Conservation (phyloP, 2,888 invertebrate species). For the Chloromyia formosa region DNA sequence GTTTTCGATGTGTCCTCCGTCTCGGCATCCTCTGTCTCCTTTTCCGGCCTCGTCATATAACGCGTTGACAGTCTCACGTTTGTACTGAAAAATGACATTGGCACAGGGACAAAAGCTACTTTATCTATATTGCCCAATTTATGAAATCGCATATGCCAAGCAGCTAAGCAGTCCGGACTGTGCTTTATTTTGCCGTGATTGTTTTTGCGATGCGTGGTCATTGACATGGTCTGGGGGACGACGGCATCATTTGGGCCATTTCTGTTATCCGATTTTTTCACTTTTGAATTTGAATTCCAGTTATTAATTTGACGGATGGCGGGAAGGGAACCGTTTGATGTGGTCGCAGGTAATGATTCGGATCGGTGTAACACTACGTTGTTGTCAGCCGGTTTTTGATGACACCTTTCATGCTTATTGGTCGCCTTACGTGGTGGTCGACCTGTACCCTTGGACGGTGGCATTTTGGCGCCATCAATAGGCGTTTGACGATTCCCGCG, state of each 20-base stretch:
- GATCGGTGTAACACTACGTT: background rate
- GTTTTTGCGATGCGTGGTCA: conserved; percentile 26
- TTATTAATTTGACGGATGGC: background rate
- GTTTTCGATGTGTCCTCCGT: background rate
- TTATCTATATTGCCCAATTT: conserved; percentile 19
- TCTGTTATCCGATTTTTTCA: background rate
- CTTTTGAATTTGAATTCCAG: conserved; percentile 3
- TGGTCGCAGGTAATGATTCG: background rate
- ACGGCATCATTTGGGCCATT: background rate
- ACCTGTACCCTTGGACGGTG: conserved; percentile 12
- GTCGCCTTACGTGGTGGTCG: background rate
- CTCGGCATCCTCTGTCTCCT: background rate
- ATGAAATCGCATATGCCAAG: conserved; percentile 38
- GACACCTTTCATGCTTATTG: background rate
- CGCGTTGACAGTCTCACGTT: background rate
- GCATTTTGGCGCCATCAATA: background rate
- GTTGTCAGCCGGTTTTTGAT: background rate
- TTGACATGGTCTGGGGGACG: background rate
- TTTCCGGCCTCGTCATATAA: background rate
- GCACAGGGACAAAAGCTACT: conserved; percentile 25
- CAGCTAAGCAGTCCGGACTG: conserved; percentile 42
- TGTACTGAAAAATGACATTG: conserved; percentile 8
- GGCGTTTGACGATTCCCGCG: background rate
- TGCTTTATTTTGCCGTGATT: conserved; percentile 40
- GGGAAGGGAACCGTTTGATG: background rate